Percentiles rank a stretch among this genome's conserved stretches.
These are phyloP conservation scores for Enteromius paludinosus DNA, from an alignment of 2,797 vertebrate species.

Conservation along the genomic window DNA sequence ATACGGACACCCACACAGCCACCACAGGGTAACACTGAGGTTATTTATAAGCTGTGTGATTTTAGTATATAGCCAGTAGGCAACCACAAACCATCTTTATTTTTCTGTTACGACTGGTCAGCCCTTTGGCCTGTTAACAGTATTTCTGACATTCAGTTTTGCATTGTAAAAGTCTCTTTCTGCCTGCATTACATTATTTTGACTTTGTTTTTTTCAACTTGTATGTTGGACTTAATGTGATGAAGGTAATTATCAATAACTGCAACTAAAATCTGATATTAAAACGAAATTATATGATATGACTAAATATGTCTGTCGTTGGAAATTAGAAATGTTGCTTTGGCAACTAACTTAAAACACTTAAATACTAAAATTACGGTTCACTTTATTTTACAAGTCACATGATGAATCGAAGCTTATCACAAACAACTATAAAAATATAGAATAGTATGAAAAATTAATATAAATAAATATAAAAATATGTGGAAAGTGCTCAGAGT, in stretches of 20 bases:
- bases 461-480: no score
- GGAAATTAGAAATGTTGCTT: no score
- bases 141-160: background rate
- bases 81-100: background rate
- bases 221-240: background rate
- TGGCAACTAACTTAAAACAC: no score
- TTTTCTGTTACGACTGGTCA: background rate
- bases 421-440: no score
- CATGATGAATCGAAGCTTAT: no score
- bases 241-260: background rate
- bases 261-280: background rate
- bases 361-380: no score
- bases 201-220: background rate
- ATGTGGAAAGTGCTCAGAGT: no score
- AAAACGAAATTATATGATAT: no score
- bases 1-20: slow-evolving; percentile 1
- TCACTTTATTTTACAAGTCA: no score
- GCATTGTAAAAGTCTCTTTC: background rate
- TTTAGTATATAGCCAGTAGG: slow-evolving; percentile 8
- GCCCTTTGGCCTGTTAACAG: background rate
- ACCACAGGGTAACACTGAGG: background rate
- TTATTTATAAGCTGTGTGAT: slow-evolving; percentile 5
- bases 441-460: no score
- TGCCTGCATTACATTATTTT: background rate
- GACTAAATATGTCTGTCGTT: no score